Evolutionary conservation across 2,113 vertebrate genomes (phyloP), one percentile per base, ranked within the genome.

Genomic region (Poeciliopsis turrubarensis): DNA sequence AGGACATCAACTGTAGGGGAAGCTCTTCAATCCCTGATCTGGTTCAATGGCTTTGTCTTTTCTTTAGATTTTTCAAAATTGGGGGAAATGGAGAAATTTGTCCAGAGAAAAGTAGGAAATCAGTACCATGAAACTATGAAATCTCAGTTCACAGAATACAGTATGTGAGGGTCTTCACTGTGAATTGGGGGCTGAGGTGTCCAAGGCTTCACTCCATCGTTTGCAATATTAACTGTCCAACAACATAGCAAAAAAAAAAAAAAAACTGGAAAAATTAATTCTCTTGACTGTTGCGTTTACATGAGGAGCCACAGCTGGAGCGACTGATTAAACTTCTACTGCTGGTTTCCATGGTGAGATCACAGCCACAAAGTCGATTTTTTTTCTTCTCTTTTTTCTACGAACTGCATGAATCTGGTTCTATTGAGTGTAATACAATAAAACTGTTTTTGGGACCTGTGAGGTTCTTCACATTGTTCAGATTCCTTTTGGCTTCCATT

Each of bases 251-350:
- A 7, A n/a, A n/a, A 37, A 70, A 60, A 60, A 68, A 70, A 61
- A 60, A 68, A 81, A 62, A 81, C 47, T 68, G 66, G 34, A 72
- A 79, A 79, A 72, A 81, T 74, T 70, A 89, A 89, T 80, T 68
- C 63, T 70, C 60, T 13, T 62, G 60, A 84, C 70, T 54, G 22
- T 54, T 54, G 17, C 39, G 7, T 7, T 54, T 54, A 22, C 15
- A 54, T 54, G 54, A 82, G 44, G 63, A 80, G 78, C 66, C 78
- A 79, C 85, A 88, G 81, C 81, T 89, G 88, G 85, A 82, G 51
- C n/a, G 14, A 78, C 81, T 81, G 82, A 88, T 79, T 82, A 74
- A 87, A 88, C 77, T 72, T 82, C 47, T 71, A 75, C 68, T 81
- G 70, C 54, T 84, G 73, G 60, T 84, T 75, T 65, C 86, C 80